Evolutionary conservation across 2,888 invertebrate species (phyloP).

Genomic region (Cybosia mesomella): DNA sequence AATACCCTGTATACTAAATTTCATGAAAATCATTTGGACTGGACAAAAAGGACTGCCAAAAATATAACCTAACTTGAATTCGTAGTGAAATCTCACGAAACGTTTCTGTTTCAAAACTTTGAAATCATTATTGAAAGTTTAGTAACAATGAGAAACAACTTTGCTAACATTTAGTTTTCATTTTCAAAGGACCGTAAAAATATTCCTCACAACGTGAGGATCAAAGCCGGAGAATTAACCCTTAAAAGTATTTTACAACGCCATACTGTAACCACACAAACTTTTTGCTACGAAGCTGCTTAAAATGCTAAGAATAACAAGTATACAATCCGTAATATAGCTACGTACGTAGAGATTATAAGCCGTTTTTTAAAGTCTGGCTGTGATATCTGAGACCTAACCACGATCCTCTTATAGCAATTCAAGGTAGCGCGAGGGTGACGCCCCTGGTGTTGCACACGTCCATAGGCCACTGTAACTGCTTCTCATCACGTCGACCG

Average conservation of each 20-base stretch:
- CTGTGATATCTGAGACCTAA: constrained; percentile 25
- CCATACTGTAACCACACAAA: constrained; percentile 27
- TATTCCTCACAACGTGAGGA: neutral
- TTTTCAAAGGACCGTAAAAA: neutral
- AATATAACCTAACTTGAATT: neutral
- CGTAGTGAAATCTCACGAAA: neutral
- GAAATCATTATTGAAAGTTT: neutral
- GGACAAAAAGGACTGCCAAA: neutral
- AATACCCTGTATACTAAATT: too few relatives aligned
- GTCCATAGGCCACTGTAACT: too few relatives aligned
- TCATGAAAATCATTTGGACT: too few relatives aligned
- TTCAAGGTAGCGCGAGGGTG: too few relatives aligned
- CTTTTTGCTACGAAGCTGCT: constrained; percentile 36
- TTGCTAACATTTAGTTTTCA: neutral
- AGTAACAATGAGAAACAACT: neutral
- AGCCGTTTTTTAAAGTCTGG: constrained; percentile 28
- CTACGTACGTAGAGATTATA: constrained; percentile 19
- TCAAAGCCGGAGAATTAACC: constrained; percentile 10
- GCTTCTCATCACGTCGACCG: too few relatives aligned
- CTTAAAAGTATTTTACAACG: constrained; percentile 17
- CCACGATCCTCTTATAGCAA: too few relatives aligned
- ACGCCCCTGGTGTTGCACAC: too few relatives aligned
- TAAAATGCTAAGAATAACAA: constrained; percentile 39
- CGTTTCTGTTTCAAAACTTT: neutral
- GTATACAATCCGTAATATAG: constrained; percentile 27